A percentile compares a stretch with the other conserved stretches of the same genome.
phyloP scores from a whole-genome alignment of 2,797 vertebrate genomes.

The Clarias platycephalus region DNA sequence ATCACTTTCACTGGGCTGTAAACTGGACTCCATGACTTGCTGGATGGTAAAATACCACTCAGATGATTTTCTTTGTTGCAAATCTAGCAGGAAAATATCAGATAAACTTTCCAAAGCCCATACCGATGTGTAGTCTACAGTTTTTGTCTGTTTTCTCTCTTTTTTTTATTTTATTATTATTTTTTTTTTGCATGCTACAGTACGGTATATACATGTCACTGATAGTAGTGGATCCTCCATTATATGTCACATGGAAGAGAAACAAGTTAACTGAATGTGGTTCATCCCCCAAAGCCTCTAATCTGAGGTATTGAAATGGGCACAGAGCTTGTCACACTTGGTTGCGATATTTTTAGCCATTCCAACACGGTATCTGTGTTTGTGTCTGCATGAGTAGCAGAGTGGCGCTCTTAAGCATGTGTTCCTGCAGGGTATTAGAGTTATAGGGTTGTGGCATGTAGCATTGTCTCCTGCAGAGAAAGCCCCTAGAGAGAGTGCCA shows the following conservation, averaged over 20 bases:
- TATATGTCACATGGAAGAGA: slow-evolving; percentile 10
- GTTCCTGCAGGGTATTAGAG: slow-evolving; percentile 64
- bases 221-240: background rate
- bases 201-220: background rate
- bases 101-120: background rate
- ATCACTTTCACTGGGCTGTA: slow-evolving; percentile 34
- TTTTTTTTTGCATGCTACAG: no score
- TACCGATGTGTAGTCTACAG: background rate
- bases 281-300: slow-evolving; percentile 60
- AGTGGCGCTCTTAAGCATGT: slow-evolving; percentile 60
- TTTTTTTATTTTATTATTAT: no score
- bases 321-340: slow-evolving; percentile 48
- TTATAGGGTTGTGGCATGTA: slow-evolving; percentile 62
- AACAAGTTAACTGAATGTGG: slow-evolving; percentile 22
- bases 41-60: slow-evolving; percentile 13
- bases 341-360: slow-evolving; percentile 70
- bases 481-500: slow-evolving; percentile 46
- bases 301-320: slow-evolving; percentile 59
- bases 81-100: background rate
- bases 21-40: slow-evolving; percentile 14
- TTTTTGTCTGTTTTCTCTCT: background rate
- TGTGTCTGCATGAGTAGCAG: slow-evolving; percentile 59
- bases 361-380: slow-evolving; percentile 6
- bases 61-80: background rate
- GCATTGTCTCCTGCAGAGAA: slow-evolving; percentile 59